Conservation (phyloP, 2,113 vertebrate genomes). For the Elaphurus davidianus region DNA sequence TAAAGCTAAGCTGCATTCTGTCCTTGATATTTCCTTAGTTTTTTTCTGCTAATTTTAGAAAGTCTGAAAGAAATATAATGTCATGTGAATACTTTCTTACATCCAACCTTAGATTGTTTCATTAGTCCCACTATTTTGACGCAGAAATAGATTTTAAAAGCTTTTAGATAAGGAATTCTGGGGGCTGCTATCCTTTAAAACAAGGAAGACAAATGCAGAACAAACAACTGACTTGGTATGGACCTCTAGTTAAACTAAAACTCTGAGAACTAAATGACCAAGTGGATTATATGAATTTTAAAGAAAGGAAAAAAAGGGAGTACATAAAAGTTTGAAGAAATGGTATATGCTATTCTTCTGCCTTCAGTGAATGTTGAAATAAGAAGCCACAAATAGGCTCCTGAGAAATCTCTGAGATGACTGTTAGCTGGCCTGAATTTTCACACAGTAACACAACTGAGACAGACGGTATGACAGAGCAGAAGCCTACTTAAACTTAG, state of each 20-base stretch:
- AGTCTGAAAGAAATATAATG: not conserved
- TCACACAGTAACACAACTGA: not conserved
- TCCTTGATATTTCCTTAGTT: not conserved
- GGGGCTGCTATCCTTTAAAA: not conserved
- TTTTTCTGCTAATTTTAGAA: conserved; percentile 25
- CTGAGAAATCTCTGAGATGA: not conserved
- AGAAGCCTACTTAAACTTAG: not conserved
- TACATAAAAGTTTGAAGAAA: not conserved
- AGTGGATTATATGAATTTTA: not conserved
- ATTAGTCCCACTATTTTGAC: not conserved
- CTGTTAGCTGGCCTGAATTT: not conserved
- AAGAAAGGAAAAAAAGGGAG: not conserved
- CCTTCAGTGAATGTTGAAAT: not conserved
- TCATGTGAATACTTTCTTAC: not conserved
- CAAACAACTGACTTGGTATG: not conserved
- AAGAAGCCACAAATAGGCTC: not conserved
- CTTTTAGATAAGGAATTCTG: not conserved
- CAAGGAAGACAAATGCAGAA: not conserved
- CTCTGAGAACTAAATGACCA: not conserved
- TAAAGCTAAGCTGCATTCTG: conserved; percentile 24
- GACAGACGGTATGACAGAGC: not conserved
- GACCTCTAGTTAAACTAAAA: conserved; percentile 21
- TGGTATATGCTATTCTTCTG: not conserved
- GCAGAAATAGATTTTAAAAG: not conserved
- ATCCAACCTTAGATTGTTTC: not conserved